Conservation (phyloP, 2,797 vertebrate genomes). For the Dicrostonyx torquatus region DNA sequence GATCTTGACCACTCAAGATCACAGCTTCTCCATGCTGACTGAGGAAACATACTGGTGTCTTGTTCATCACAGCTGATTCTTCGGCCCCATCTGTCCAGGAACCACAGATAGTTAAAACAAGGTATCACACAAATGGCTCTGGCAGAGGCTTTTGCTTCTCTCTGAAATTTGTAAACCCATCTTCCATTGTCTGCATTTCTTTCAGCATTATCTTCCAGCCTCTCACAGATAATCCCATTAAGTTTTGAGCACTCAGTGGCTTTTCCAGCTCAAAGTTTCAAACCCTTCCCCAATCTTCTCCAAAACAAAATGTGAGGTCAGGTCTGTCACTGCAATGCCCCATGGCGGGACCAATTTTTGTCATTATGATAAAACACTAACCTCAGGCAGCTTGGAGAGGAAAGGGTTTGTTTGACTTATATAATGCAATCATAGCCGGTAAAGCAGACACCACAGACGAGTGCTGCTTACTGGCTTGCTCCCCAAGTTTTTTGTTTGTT, state of each 20-base stretch:
- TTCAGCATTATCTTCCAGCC: background rate
- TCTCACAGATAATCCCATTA: background rate
- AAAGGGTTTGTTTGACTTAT: background rate
- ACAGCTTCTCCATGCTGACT: background rate
- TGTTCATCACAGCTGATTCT: background rate
- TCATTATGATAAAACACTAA: background rate
- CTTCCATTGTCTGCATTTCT: background rate
- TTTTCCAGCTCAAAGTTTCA: background rate
- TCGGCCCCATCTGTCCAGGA: background rate
- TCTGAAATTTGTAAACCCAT: background rate
- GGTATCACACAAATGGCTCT: background rate
- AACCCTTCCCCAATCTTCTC: background rate
- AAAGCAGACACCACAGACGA: background rate
- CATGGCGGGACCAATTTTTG: background rate
- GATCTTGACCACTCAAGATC: background rate
- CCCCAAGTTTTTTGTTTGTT: background rate
- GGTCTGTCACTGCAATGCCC: background rate
- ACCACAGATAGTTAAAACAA: background rate
- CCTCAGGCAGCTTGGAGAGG: background rate
- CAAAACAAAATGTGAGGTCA: background rate
- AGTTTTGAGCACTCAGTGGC: background rate
- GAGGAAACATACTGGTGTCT: background rate
- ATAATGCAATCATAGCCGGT: background rate
- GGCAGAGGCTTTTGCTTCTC: background rate
- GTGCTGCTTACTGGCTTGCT: background rate